Percentiles rank a stretch among this genome's conserved stretches.
Conservation (phyloP, 2,113 vertebrate genomes). For the Apteryx owenii region DNA sequence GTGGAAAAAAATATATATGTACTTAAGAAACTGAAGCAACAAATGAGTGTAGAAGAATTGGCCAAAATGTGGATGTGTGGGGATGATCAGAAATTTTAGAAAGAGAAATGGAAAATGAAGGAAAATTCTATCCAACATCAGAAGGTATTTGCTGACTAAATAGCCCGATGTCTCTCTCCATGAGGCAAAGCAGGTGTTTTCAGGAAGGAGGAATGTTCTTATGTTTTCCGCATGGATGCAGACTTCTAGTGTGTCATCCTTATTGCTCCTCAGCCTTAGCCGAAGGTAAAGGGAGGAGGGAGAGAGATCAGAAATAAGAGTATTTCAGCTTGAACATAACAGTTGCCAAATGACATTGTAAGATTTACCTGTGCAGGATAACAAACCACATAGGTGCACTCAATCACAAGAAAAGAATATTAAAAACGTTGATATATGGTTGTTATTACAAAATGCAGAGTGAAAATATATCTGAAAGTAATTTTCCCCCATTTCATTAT, state of each 20-base stretch:
- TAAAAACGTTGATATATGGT: conserved; percentile 51
- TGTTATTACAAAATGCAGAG: conserved; percentile 32
- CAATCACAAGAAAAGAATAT: conserved; percentile 48
- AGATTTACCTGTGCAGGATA: conserved; percentile 59
- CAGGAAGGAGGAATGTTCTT: neutral
- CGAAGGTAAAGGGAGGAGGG: neutral
- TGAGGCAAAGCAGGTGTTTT: conserved; percentile 42
- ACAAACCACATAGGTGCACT: conserved; percentile 43
- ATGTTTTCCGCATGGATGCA: neutral
- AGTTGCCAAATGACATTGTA: conserved; percentile 41
- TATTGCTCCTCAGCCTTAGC: neutral
- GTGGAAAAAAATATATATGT: no score
- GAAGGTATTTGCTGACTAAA: neutral
- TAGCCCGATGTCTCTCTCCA: neutral
- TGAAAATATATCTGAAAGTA: conserved; percentile 64
- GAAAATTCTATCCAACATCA: neutral
- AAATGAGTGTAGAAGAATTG: neutral
- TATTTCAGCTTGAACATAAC: conserved; percentile 16
- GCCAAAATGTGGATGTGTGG: neutral
- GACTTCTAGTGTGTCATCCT: neutral
- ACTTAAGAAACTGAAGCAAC: neutral
- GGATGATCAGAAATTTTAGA: neutral
- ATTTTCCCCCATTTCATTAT: conserved; percentile 65
- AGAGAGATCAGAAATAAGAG: conserved; percentile 60
- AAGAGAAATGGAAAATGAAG: neutral